Evolutionary conservation across 2,888 invertebrate genomes (phyloP), one percentile per base, ranked within the genome.

Genomic region (Drosophila phalerata): DNA sequence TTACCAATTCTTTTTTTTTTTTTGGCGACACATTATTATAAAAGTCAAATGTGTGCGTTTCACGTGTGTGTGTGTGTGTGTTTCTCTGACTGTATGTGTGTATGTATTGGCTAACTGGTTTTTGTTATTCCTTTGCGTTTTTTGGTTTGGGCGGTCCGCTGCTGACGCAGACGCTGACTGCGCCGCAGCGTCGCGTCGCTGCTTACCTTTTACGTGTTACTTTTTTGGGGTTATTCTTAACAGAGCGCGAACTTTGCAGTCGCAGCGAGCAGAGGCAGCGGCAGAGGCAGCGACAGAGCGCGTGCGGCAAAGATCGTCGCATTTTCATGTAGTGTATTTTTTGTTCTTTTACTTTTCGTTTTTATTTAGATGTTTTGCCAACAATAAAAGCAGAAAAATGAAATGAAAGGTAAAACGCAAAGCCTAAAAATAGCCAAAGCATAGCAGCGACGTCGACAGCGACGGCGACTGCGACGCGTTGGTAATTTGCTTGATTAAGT

Each of bases 401-500:
- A 75, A 78, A 73, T 51, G 58, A 72, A 83, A 83, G 84, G 81
- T 79, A 81, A 83, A 83, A 68, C 83, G 69, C 61, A 79, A 65
- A 72, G 74, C 77, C 84, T 86, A 83, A 74, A 81, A 84, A 83
- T 83, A 83, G 84, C 84, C 61, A 61, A 80, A 78, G 66, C 77
- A 74, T 66, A 69, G 73, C 68, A 60, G 15, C 45, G 58, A 55
- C 62, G 65, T 38, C 37, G 53, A 62, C 69, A 30, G 40, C 22
- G 53, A 62, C 69, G 25, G 40, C 22, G 57, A 64, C 78, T 28
- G 77, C 67, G 84, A 78, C 79, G 81, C 84, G 69, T 81, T 79
- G 81, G 79, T 86, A 86, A 86, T 84, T 86, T 86, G 79, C 79
- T 79, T 83, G 83, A 83, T 83, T 86, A 84, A 86, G 81, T 83